Evolutionary conservation across 2,113 vertebrate genomes (phyloP).

Genomic region (Phoenicopterus ruber): DNA sequence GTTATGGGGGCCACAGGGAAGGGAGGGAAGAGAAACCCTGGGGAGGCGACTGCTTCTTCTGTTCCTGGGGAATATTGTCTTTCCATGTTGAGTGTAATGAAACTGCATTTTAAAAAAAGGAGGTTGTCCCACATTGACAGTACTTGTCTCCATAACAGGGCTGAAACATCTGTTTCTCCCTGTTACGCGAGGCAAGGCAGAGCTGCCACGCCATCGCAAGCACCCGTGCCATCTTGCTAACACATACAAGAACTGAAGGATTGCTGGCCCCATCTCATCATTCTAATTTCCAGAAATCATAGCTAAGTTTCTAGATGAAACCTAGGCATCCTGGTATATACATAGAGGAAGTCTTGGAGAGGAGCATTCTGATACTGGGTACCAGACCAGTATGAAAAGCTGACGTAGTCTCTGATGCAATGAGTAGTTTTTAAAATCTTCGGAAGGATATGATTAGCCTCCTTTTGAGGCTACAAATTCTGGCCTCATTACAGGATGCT

Average conservation of each 20-base stretch:
- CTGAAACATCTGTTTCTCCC: background rate
- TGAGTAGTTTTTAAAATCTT: background rate
- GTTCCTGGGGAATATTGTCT: background rate
- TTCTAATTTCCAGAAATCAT: background rate
- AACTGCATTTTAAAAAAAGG: background rate
- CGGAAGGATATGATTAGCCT: background rate
- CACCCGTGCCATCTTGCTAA: background rate
- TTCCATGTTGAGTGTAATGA: background rate
- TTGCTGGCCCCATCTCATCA: background rate
- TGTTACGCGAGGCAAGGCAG: background rate
- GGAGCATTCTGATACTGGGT: background rate
- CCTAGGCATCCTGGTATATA: background rate
- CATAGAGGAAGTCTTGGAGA: background rate
- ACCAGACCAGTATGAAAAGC: background rate
- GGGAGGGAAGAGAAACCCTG: background rate
- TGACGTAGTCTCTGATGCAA: background rate
- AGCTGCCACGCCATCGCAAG: background rate
- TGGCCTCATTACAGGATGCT: background rate
- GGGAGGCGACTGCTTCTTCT: background rate
- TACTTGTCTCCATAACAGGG: background rate
- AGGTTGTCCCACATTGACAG: background rate
- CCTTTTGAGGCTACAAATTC: background rate
- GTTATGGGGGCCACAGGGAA: background rate
- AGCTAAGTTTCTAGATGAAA: background rate
- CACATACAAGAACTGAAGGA: background rate